Evolutionary conservation across 2,797 vertebrate genomes (phyloP), one percentile per base, ranked within the genome.

Genomic region (Trichosurus vulpecula): DNA sequence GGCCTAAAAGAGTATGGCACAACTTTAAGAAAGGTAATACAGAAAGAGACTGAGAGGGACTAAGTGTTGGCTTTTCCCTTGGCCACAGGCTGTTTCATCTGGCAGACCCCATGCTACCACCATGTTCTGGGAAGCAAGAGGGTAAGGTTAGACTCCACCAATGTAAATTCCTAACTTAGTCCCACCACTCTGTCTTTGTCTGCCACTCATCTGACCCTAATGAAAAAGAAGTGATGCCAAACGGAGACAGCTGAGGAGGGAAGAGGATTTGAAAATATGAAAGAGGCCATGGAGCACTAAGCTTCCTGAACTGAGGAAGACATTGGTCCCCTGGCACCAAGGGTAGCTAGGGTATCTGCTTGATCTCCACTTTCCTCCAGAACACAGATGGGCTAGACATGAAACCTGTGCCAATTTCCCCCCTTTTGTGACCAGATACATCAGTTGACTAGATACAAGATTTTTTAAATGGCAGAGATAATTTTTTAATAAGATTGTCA

Each of bases 401-500:
- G 35, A n/a, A 74, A 41, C 6, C n/a, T 8, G 35, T 6, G 14
- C n/a, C 61, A 74, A 41, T 74, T 74, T 74, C 61, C n/a, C 35
- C n/a, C 11, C 22, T 74, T 74, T 74, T n/a, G 35, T 74, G 16
- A 74, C n/a, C n/a, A 74, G 61, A 41, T 6, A 41, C 6, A n/a
- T n/a, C 61, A 66, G 14, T 16, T 66, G 61, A 19, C 61, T n/a
- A 74, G 6, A 41, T n/a, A 61, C 10, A 35, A 61, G 30, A 61
- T n/a, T 95, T 94, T 93, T 58, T 52, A 95, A 6, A 92, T 87
- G 41, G 91, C 95, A 95, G 94, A 31, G 13, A 30, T 47, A 54
- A 96, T 94, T 91, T 95, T 22, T 94, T 12, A 55, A 81, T 94
- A 56, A 56, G 52, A 95, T 25, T 58, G 91, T 12, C 27, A 30